Evolutionary conservation across 2,888 invertebrate genomes (phyloP).

Genomic region (Eumerus sabulonum): DNA sequence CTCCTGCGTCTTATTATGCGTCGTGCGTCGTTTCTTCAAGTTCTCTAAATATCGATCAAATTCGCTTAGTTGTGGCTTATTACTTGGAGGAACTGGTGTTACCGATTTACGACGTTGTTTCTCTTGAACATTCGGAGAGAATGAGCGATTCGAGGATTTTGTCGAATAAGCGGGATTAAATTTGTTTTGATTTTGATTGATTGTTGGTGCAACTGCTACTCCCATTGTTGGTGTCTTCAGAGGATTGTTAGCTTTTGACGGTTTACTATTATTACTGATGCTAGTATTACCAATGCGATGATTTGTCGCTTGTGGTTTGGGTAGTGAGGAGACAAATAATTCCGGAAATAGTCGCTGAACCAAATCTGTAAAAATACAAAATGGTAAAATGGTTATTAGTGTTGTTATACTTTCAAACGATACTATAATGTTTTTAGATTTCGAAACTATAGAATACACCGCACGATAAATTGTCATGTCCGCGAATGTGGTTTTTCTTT

Average conservation of each 20-base stretch:
- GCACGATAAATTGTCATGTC: not conserved
- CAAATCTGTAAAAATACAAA: conserved; percentile 36
- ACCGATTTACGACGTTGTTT: conserved; percentile 16
- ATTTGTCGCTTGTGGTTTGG: not conserved
- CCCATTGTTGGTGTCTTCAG: not conserved
- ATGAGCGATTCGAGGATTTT: no score
- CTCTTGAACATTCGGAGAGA: not conserved
- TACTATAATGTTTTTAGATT: no score
- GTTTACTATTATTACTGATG: not conserved
- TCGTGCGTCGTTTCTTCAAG: not conserved
- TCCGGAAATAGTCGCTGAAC: conserved; percentile 44
- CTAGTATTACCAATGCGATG: not conserved
- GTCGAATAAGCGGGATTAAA: no score
- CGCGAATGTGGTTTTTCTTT: not conserved
- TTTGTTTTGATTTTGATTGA: not conserved
- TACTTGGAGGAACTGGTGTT: not conserved
- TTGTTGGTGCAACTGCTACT: no score
- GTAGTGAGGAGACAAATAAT: conserved; percentile 10
- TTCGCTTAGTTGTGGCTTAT: conserved; percentile 17
- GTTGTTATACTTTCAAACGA: no score
- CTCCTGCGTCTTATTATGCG: not conserved
- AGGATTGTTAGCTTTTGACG: conserved; percentile 6
- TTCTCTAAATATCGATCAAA: conserved; percentile 48
- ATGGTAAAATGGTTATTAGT: not conserved
- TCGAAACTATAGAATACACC: no score